A percentile compares a stretch with the other conserved stretches of the same genome.
phyloP scores from a whole-genome alignment of 2,797 vertebrate genomes.

The Halcyon smyrnensis region DNA sequence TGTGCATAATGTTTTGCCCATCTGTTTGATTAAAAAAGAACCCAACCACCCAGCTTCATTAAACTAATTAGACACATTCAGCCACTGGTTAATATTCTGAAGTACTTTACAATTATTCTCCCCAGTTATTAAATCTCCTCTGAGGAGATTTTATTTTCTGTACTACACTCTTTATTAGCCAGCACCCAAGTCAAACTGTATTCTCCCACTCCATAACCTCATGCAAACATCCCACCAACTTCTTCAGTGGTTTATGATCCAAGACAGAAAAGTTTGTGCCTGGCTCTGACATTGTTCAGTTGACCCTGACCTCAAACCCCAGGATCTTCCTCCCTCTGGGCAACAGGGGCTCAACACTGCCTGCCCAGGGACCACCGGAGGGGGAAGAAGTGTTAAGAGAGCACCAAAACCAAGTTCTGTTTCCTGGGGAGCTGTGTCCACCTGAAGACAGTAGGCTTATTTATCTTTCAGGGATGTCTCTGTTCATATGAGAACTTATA shows the following conservation, averaged over 20 bases:
- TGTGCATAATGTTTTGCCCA: constrained; percentile 51
- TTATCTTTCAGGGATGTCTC: background rate
- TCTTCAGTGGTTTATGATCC: background rate
- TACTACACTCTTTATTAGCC: background rate
- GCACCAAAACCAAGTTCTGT: background rate
- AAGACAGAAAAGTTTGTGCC: background rate
- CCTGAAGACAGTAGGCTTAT: background rate
- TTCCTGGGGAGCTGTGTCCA: background rate
- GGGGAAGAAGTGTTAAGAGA: background rate
- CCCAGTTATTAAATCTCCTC: constrained; percentile 47
- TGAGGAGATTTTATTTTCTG: background rate
- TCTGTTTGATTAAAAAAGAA: constrained; percentile 66
- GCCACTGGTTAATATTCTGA: constrained; percentile 58
- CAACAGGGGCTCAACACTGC: background rate
- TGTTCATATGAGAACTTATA: background rate
- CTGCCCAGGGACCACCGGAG: background rate
- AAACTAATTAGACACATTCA: constrained; percentile 37
- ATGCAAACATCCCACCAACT: background rate
- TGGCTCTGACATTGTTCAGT: background rate
- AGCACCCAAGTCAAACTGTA: background rate
- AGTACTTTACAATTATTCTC: constrained; percentile 52
- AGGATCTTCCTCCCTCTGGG: background rate
- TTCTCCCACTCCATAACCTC: background rate
- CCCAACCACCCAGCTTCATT: constrained; percentile 47
- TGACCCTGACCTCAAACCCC: background rate